Base-by-base conservation (phyloP, 2,113 vertebrate genomes). In the Oxyura jamaicensis region DNA sequence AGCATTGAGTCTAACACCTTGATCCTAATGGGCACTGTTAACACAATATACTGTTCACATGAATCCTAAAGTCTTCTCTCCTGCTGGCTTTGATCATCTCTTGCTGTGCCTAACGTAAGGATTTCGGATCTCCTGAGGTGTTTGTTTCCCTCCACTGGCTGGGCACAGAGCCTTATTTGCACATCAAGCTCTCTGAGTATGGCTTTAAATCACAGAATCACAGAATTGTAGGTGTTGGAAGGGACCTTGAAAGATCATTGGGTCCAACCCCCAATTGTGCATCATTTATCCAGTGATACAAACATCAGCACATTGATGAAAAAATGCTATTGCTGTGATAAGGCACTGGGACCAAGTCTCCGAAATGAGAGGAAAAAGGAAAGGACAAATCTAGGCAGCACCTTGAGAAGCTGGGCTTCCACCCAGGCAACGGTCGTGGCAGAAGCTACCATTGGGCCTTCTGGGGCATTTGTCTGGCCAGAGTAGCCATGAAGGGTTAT, bases 291-390 rank as follows among this genome's bases (percentile, higher is more conserved):
- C 36, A 22, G 13, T 44, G 41, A 31, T 63, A 36, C 8, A 25
- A 39, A 6, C 15, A 83, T 63, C 42, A 72, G 6, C 15, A 71
- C 10, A 4, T 10, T 65, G 23, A 31, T 69, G 9, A 36, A 74
- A 60, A 26, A 44, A 39, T 78, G 73, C 3, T 8, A 44, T 18
- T 73, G 39, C 21, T 68, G 12, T 9, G 0, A 0, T 72, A 59
- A 63, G 39, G 23, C 10, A 41, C 10, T 44, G 68, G 13, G 12
- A 50, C 39, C 2, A 6, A 41, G 50, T 52, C 46, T 56, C 81
- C 21, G 71, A 44, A 83, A 83, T 50, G 28, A 86, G 36, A 36
- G 26, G 16, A 35, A 86, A 88, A 80, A 14, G 42, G 17, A 93
- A 71, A 86, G 6, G 31, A 8, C 5, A 73, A 83, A 90, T 6